Conservation (phyloP, 2,888 invertebrate genomes). For the Tenthredo scrophulariae region DNA sequence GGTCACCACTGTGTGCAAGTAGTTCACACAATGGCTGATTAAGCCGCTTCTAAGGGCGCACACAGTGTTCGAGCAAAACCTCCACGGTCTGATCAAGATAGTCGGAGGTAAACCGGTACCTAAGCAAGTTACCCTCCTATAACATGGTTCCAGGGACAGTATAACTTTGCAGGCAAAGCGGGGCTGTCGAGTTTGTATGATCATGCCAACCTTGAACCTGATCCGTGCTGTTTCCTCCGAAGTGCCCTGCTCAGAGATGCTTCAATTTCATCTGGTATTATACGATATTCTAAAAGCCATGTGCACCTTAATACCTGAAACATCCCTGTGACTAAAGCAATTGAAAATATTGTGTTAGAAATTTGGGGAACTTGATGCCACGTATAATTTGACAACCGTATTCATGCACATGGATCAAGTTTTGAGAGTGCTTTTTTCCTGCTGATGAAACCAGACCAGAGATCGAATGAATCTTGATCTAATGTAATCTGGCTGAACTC, state of each 20-base stretch:
- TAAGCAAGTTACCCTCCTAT: conserved; percentile 45
- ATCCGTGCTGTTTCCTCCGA: neutral
- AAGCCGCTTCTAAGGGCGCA: conserved; percentile 73
- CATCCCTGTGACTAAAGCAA: neutral
- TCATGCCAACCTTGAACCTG: conserved; percentile 45
- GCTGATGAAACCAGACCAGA: neutral
- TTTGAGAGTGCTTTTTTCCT: neutral
- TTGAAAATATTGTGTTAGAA: neutral
- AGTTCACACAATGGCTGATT: conserved; percentile 72
- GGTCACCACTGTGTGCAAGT: conserved; percentile 27
- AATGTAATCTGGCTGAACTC: neutral
- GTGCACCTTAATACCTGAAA: neutral
- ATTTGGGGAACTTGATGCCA: neutral
- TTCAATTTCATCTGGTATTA: neutral
- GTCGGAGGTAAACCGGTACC: conserved; percentile 56
- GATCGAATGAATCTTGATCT: neutral
- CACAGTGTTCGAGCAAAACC: conserved; percentile 66
- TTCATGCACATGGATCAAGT: neutral
- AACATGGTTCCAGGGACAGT: conserved; percentile 42
- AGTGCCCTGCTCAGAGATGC: neutral
- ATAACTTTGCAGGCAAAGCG: conserved; percentile 37
- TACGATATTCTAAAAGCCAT: neutral
- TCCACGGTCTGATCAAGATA: conserved; percentile 68
- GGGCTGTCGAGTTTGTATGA: conserved; percentile 15
- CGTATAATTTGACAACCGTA: neutral